Base-by-base conservation (phyloP, 1,140 invertebrate species). In the Caerostris darwini region DNA sequence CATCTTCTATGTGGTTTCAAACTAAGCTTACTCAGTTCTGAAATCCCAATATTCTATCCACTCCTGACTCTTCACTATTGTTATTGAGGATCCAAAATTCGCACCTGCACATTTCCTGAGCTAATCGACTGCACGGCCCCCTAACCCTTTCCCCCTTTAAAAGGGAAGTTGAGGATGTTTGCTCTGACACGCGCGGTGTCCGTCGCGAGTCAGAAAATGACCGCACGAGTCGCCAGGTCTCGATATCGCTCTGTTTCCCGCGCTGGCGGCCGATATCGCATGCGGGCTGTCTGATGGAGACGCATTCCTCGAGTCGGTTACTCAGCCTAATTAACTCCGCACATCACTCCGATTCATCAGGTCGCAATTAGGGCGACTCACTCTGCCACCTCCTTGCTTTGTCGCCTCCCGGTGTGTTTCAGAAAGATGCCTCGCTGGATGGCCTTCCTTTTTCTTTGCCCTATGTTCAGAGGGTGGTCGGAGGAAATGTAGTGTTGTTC, bases 201-300 rank as follows among this genome's bases (percentile, higher is more conserved):
- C n/a, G n/a, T n/a, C n/a, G n/a, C n/a, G n/a, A n/a, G n/a, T n/a
- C n/a, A n/a, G n/a, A n/a, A n/a, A n/a, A n/a, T n/a, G n/a, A n/a
- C n/a, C n/a, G n/a, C n/a, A n/a, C n/a, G n/a, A n/a, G n/a, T n/a
- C n/a, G n/a, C n/a, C n/a, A n/a, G n/a, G 3, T 8, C 19, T n/a
- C 69, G 69, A 77, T 77, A 77, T 77, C 69, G 69, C 34, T 77
- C 50, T 77, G 69, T 77, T 34, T 50, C 8, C 69, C 34, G 34
- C 19, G 34, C 69, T 34, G 10, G 69, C 8, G 69, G 69, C 69
- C 69, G 34, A 77, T 77, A 77, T 77, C 69, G 69, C 19, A 77
- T 77, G 69, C 14, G 50, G 69, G 19, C 69, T 77, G 69, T 77
- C 69, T 53, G 10, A 50, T 34, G 69, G 34, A 8, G 69, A 34